Base-by-base conservation (phyloP, 1,140 invertebrate genomes). In the Magallana ariakensis region DNA sequence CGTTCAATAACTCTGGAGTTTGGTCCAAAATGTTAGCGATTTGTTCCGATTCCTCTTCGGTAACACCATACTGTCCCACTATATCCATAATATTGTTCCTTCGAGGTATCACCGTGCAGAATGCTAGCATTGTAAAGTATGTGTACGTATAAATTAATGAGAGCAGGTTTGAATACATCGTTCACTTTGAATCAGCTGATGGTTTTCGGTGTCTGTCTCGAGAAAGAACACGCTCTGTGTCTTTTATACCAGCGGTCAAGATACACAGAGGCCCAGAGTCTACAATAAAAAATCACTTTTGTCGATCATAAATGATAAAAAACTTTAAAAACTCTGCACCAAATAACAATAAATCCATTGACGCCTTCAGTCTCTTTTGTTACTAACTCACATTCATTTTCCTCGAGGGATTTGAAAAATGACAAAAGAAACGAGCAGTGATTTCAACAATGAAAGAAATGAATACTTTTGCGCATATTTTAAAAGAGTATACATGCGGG, bases 181-280 rank as follows among this genome's bases (percentile, higher is more conserved):
- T 75, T 19, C 66, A 75, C 66, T 75, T 75, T 26, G 33, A 75
- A 46, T 75, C 66, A 75, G 66, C 66, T 75, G 66, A 75, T 75
- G 0, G 66, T 75, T 13, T 26, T 19, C 66, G 66, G 66, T 13
- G 33, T 75, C 22, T 75, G 66, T 22, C 66, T 26, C 22, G 22
- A 13, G 33, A 13, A 75, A 13, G 66, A 75, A 75, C 22, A 26
- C 22, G 66, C 66, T 19, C 66, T 22, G 8, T 26, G 16, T 75
- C 66, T 75, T 75, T 75, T 75, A 75, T 75, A 75, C 66, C 66
- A 26, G 66, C 66, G 66, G 66, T 75, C 66, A 75, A 75, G 66
- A 75, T 75, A 46, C 22, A 75, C 66, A 9, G 66, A 26, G 22
- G 33, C 66, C 19, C 15, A 60, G 11, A 60, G 58, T 60, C 15